Conservation (phyloP, 2,113 vertebrate species). For the Crypturellus undulatus region DNA sequence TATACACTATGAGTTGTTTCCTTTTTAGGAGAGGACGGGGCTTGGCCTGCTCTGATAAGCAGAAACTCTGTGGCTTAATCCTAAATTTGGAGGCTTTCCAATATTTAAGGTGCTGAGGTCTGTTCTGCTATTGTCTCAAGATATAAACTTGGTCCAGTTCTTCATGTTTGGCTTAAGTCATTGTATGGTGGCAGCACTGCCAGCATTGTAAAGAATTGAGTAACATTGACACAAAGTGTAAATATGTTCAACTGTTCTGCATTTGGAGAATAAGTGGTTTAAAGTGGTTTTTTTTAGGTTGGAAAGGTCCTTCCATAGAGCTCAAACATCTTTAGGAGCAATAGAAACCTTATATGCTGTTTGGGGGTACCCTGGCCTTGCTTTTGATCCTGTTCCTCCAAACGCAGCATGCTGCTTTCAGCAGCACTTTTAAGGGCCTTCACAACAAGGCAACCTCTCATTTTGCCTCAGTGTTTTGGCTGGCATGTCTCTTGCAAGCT, state of each 20-base stretch:
- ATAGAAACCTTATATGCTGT: not conserved
- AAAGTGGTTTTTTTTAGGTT: not conserved
- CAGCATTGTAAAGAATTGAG: not conserved
- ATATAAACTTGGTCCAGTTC: not conserved
- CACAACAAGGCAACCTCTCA: not conserved
- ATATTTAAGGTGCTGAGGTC: not conserved
- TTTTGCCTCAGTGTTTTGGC: not conserved
- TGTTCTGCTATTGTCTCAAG: not conserved
- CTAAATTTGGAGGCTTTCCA: not conserved
- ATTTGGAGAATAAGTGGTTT: not conserved
- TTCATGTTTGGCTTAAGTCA: not conserved
- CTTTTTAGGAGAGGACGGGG: not conserved
- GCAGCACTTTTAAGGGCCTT: not conserved
- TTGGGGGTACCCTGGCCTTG: not conserved
- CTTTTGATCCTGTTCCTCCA: not conserved
- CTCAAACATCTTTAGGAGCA: not conserved
- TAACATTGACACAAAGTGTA: not conserved
- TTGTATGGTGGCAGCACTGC: accelerated
- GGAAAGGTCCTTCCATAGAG: not conserved
- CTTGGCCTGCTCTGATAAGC: not conserved
- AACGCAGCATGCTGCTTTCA: not conserved
- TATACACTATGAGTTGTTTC: not conserved
- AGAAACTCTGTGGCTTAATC: not conserved
- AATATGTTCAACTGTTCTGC: not conserved
- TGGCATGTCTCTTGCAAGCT: accelerated